phyloP scores from a whole-genome alignment of 2,113 vertebrate species.

The Grantiella picta region DNA sequence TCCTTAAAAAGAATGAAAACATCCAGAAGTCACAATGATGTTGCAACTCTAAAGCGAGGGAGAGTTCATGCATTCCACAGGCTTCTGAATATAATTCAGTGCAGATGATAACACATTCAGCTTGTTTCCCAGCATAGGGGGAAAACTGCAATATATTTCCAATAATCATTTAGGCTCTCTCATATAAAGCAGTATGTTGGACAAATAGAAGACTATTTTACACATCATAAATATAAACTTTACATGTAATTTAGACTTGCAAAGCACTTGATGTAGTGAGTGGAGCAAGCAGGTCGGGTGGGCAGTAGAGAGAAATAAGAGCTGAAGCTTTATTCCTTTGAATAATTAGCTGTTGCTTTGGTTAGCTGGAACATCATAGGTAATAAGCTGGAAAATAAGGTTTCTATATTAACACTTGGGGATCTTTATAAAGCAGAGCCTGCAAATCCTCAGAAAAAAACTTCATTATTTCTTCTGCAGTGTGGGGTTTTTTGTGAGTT shows the following conservation, averaged over 20 bases:
- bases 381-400: background rate
- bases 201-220: background rate
- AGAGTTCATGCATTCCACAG: background rate
- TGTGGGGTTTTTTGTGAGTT: accelerated
- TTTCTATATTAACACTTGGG: background rate
- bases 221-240: background rate
- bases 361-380: background rate
- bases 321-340: background rate
- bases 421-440: background rate
- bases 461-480: background rate
- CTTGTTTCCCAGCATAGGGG: background rate
- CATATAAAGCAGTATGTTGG: background rate
- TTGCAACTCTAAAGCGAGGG: background rate
- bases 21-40: background rate
- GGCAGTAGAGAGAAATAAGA: background rate
- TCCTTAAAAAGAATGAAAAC: background rate
- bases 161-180: background rate
- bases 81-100: background rate
- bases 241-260: background rate
- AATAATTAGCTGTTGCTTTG: background rate
- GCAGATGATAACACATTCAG: background rate
- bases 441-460: background rate
- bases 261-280: background rate
- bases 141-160: background rate
- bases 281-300: background rate